A percentile compares a stretch with the other conserved stretches of the same genome.
Evolutionary conservation across 2,113 vertebrate species (phyloP).

Genomic region (Datnioides undecimradiatus): DNA sequence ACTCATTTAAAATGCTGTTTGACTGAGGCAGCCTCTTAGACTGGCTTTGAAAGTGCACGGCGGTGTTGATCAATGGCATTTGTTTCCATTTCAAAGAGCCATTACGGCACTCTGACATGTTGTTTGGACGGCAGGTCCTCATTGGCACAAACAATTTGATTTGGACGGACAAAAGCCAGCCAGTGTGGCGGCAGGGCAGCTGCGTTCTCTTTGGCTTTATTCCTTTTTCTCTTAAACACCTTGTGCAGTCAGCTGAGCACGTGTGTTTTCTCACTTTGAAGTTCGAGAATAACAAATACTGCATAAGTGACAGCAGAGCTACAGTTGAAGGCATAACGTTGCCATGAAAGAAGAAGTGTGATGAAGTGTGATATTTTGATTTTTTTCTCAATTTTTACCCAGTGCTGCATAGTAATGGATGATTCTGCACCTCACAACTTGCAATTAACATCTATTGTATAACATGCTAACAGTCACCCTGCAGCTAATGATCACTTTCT

Average conservation of each 20-base stretch:
- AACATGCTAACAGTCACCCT: too few relatives aligned
- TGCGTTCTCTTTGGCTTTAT: slow-evolving; percentile 11
- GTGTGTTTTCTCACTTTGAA: slow-evolving; percentile 24
- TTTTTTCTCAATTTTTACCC: neutral
- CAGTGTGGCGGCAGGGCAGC: neutral
- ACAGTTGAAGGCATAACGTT: neutral
- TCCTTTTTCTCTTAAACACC: neutral
- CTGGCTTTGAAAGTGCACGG: slow-evolving; percentile 27
- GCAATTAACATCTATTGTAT: too few relatives aligned
- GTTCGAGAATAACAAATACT: slow-evolving; percentile 2
- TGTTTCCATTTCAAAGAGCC: slow-evolving; percentile 64
- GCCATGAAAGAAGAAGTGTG: neutral
- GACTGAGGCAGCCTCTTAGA: slow-evolving; percentile 33
- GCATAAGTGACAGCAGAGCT: neutral
- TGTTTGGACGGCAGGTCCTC: slow-evolving; percentile 48
- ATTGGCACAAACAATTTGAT: slow-evolving; percentile 52
- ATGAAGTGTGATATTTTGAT: neutral
- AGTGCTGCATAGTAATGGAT: too few relatives aligned
- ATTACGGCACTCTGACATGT: slow-evolving; percentile 41
- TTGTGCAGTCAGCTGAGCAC: slow-evolving; percentile 20
- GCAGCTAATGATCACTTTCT: too few relatives aligned
- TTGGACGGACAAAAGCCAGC: slow-evolving; percentile 44
- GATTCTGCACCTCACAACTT: too few relatives aligned
- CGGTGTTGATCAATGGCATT: slow-evolving; percentile 48
- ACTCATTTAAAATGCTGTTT: slow-evolving; percentile 52